Evolutionary conservation across 1,140 invertebrate genomes (phyloP), one percentile per base, ranked within the genome.

Genomic region (Trichonephila clavata): DNA sequence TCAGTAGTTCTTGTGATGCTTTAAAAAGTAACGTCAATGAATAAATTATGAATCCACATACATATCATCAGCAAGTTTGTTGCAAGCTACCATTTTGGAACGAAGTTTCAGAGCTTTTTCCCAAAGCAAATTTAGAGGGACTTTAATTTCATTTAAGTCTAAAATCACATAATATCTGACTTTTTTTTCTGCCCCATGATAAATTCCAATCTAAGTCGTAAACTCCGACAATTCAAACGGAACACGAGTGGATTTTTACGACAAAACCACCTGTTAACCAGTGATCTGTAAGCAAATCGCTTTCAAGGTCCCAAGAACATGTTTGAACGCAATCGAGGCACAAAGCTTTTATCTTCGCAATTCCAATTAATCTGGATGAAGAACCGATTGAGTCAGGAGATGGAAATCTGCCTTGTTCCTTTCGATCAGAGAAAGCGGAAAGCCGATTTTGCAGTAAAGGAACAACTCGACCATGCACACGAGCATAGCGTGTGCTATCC

Each of bases 361-460:
- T 77, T 77, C 71, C 71, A 77, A 77, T 77, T 77, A 77, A 77
- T 77, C 27, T 77, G 71, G 71, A 14, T 27, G 71, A 77, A 77
- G 27, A 27, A 77, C 71, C 71, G 71, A 77, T 77, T 77, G 71
- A 77, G 71, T 77, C 27, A 77, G 32, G 71, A 24, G 71, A 77
- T 39, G 71, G 71, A 77, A 77, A 77, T 77, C 71, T 39, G 71
- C 71, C 71, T 77, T 77, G 71, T 77, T 77, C 71, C 27, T 77
- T 27, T 18, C 27, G 65, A 68, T 65, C 63, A 65, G 68, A 13
- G 18, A 39, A 32, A 18, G 71, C 71, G 71, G 71, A 77, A 77
- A 39, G 71, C 71, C 71, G 71, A 77, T 77, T 77, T 77, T 77
- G 71, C 71, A 77, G 71, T 18, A 77, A 77, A 77, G 71, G 71